Conservation (phyloP, 2,113 vertebrate species). For the Okapia johnstoni region DNA sequence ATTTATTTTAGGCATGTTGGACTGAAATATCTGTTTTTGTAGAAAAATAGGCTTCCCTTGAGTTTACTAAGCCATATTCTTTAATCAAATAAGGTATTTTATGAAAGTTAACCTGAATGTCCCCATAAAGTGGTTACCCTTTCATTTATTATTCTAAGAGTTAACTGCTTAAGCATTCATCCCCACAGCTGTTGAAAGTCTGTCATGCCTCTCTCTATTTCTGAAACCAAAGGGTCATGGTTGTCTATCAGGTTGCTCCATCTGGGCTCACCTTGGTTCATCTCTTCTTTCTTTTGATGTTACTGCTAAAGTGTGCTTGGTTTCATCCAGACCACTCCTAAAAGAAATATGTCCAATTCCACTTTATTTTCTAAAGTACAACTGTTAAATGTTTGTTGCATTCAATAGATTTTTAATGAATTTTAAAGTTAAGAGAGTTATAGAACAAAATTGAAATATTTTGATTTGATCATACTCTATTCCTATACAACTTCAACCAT, state of each 20-base stretch:
- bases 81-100: neutral
- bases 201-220: neutral
- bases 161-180: neutral
- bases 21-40: slow-evolving; percentile 19
- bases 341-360: neutral
- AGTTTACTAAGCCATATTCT: neutral
- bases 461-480: neutral
- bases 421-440: neutral
- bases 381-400: neutral
- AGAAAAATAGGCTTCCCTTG: slow-evolving; percentile 11
- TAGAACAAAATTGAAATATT: neutral
- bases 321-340: neutral
- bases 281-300: neutral
- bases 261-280: neutral
- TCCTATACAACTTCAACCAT: neutral
- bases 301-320: neutral
- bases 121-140: neutral
- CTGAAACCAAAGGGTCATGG: neutral
- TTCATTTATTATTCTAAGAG: neutral
- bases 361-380: neutral
- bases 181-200: neutral
- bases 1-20: slow-evolving; percentile 26
- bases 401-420: neutral
- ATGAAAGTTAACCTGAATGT: neutral
- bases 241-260: neutral